phyloP scores from a whole-genome alignment of 2,113 vertebrate species.

The human (Homo sapiens) region GRCh38 chrX:72077001-72077500 shows the following conservation, averaged over 20 bases:
- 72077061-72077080: background rate
- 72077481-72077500: background rate
- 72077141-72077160: background rate
- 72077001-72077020: conserved; percentile 22
- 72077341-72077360: background rate
- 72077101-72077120: background rate
- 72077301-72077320: background rate
- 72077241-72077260: background rate
- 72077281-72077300: background rate
- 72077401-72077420: background rate
- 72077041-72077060: background rate
- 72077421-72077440: background rate
- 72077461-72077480: background rate
- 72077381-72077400: background rate
- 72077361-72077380: background rate
- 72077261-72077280: background rate
- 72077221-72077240: background rate
- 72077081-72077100: background rate
- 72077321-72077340: background rate
- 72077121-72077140: background rate
- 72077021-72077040: background rate
- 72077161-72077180: background rate
- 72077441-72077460: background rate
- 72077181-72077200: background rate
- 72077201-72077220: background rate